Base-by-base conservation (phyloP, 2,888 invertebrate species). In the Dryococelus australis region DNA sequence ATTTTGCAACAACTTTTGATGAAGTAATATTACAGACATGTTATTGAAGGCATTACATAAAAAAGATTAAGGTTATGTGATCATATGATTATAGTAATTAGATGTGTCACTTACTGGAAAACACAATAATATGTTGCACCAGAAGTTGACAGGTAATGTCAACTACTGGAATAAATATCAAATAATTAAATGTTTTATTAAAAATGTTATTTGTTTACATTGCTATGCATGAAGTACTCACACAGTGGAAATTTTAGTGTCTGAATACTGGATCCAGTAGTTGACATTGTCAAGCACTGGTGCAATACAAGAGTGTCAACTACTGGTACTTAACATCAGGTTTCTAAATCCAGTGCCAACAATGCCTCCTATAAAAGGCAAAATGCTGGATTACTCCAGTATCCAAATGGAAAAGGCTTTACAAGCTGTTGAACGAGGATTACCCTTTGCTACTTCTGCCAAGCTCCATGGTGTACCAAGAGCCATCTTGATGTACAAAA, bases 391-490 rank as follows among this genome's bases (percentile, higher is more conserved):
- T 84, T 84, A 84, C 26, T 47, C 84, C 35, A 47, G 10, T 9
- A 43, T 43, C 26, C 84, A 84, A 43, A 84, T 84, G 84, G 47
- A 84, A 43, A 43, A 43, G 28, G 43, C 43, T n/a, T n/a, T 43
- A 84, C 43, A 84, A 43, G 84, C 10, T 84, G 84, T 84, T 84
- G 43, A 43, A 65, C n/a, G n/a, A n/a, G n/a, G n/a, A n/a, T n/a
- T n/a, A n/a, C n/a, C n/a, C n/a, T 26, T 43, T 24, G 84, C 43
- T 84, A 84, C 43, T 43, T 20, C 84, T 43, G 84, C 84, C 8
- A 84, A 26, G 47, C 84, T 65, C 65, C 65, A 65, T 65, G 65
- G 65, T 65, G 65, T 65, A 65, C 65, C 24, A 24, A 9, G 65
- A 24, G 26, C 26, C 26, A 43, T 26, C 43, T n/a, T 26, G 43